These are phyloP conservation scores for Cerceris rybyensis DNA, from an alignment of 2,888 invertebrate genomes.

Conservation along the genomic window DNA sequence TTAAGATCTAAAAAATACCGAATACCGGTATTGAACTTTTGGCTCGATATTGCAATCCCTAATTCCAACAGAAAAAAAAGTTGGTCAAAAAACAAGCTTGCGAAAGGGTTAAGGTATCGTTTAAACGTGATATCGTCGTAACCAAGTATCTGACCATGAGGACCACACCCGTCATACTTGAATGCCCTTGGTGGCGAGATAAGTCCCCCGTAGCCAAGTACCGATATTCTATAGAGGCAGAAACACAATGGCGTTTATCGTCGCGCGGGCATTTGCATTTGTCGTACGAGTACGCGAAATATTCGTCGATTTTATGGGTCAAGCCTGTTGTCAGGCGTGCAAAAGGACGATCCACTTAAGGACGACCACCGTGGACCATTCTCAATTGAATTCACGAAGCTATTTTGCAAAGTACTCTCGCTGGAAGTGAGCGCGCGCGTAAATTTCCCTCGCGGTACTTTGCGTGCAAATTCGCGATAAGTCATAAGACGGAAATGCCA, in stretches of 20 bases:
- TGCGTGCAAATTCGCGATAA: slow-evolving; percentile 20
- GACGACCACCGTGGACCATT: not conserved
- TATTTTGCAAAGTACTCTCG: not conserved
- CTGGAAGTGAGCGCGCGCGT: not conserved
- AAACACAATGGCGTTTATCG: slow-evolving; percentile 44
- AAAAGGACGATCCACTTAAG: slow-evolving; percentile 16
- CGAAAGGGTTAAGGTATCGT: slow-evolving; percentile 10
- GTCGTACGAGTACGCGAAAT: slow-evolving; percentile 18
- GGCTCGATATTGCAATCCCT: too few relatives aligned
- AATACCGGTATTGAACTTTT: too few relatives aligned
- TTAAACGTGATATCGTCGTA: slow-evolving; percentile 16
- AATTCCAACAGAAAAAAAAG: too few relatives aligned
- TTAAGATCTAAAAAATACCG: too few relatives aligned
- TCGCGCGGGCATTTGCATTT: slow-evolving; percentile 25
- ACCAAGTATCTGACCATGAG: slow-evolving; percentile 47
- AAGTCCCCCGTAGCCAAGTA: slow-evolving; percentile 20
- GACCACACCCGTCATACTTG: slow-evolving; percentile 56
- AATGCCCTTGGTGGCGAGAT: slow-evolving; percentile 48
- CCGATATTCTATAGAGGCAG: slow-evolving; percentile 11
- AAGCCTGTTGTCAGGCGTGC: not conserved
- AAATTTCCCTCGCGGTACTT: slow-evolving; percentile 27
- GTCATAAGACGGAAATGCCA: slow-evolving; percentile 23
- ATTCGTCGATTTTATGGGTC: slow-evolving; percentile 13
- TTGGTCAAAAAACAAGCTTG: not conserved
- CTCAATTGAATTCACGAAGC: not conserved